Evolutionary conservation across 1,140 invertebrate genomes (phyloP).

Genomic region (Caenorhabditis brenneri): DNA sequence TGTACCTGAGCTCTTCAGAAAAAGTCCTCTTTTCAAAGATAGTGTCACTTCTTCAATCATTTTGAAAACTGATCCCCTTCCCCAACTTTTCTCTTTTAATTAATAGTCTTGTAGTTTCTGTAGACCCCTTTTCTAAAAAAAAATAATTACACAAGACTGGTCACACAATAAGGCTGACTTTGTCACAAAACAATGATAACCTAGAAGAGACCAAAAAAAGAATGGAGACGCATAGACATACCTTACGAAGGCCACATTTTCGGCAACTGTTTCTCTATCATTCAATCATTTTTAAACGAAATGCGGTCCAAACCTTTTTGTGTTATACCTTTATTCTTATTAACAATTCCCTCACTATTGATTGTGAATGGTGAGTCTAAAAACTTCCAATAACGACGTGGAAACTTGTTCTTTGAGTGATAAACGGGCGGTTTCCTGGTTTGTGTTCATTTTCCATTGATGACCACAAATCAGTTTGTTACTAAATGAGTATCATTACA

Average conservation of each 20-base stretch:
- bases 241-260: not conserved
- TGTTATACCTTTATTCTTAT: not conserved
- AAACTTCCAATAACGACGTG: not conserved
- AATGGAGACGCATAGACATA: not conserved
- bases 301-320: conserved; percentile 24
- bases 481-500: not conserved
- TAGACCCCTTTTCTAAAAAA: not conserved
- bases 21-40: too few relatives aligned
- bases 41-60: too few relatives aligned
- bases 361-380: not conserved
- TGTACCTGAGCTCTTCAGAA: too few relatives aligned
- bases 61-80: not conserved
- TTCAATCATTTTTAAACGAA: conserved; percentile 34
- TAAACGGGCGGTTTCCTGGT: not conserved
- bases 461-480: not conserved
- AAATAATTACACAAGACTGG: conserved; percentile 15
- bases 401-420: not conserved
- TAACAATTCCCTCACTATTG: not conserved
- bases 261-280: conserved; percentile 9
- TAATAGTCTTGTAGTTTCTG: conserved; percentile 1
- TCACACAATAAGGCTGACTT: not conserved
- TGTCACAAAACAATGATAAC: conserved; percentile 13
- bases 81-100: not conserved
- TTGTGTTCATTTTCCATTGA: not conserved
- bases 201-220: not conserved